These are phyloP conservation scores for Halcyon leucocephala DNA, from an alignment of 2,797 vertebrate genomes.

Conservation along the genomic window DNA sequence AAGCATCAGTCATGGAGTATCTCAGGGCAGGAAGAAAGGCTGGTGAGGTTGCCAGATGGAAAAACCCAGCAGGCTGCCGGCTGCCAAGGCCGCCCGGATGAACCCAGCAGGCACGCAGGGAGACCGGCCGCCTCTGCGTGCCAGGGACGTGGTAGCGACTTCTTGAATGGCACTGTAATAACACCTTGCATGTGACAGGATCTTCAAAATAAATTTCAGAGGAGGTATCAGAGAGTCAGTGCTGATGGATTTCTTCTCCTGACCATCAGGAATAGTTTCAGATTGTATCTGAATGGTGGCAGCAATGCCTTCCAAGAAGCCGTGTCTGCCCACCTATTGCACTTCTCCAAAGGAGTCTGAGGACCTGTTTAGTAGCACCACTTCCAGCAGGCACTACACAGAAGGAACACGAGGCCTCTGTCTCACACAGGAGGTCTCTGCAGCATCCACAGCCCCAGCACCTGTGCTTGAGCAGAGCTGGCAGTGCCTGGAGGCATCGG, in stretches of 20 bases:
- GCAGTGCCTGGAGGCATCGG: accelerated
- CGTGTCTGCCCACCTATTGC: background rate
- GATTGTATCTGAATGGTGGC: background rate
- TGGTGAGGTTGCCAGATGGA: background rate
- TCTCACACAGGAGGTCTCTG: background rate
- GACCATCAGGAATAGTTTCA: background rate
- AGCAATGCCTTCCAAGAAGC: background rate
- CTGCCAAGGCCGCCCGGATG: background rate
- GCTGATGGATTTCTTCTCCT: background rate
- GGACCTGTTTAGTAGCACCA: background rate
- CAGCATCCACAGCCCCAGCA: background rate
- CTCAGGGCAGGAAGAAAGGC: background rate
- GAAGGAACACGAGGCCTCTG: background rate
- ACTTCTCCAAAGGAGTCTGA: background rate
- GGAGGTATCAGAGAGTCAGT: background rate
- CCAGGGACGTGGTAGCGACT: background rate
- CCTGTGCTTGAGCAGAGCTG: background rate
- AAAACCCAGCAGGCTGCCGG: background rate
- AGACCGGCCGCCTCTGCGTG: background rate
- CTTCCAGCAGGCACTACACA: background rate
- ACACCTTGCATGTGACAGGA: accelerated
- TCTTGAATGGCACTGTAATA: background rate
- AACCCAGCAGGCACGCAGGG: background rate
- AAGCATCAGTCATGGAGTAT: background rate
- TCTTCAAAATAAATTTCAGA: background rate